Base-by-base conservation (phyloP, 2,113 vertebrate species). In the Myodes glareolus region DNA sequence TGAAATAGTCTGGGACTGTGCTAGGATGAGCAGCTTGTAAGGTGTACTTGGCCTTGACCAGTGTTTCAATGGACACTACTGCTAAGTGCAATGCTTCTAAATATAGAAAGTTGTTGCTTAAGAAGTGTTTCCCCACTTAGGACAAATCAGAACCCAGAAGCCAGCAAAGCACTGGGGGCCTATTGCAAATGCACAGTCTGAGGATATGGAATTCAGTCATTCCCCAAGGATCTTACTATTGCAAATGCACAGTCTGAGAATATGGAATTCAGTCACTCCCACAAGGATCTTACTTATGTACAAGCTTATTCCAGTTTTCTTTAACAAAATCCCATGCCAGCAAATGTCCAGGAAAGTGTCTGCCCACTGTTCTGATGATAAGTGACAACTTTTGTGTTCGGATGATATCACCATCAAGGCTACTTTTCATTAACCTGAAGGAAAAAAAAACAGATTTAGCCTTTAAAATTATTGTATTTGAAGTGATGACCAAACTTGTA, bases 261-360 rank as follows among this genome's bases (percentile, higher is more conserved):
- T 81, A 23, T 12, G n/a, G 50, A 80, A 55, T 45, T 39, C 3
- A 82, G 52, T 10, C 73, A 55, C 75, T 96, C 16, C 85, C 67
- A n/a, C 68, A 88, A 96, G 86, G 65, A 33, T 96, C 99, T 99
- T 99, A 99, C 99, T 99, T 99, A 78, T 98, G 97, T 94, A 98
- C 99, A 96, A 99, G 99, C 42, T 97, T 98, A 96, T 99, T 98
- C 99, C 99, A 99, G 98, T 99, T 99, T 97, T 99, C 99, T 97
- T 99, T 99, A 67, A 99, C 98, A 88, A 99, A 99, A 98, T 99
- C 98, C 99, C 99, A 99, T 25, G 98, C 99, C 96, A 99, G 95
- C 88, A 99, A 98, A 97, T 99, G 98, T 39, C 99, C 99, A 19
- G 99, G 97, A 90, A 99, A 99, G 97, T 96, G 98, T 7, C 88